Evolutionary conservation across 30 jellyfish, hydroid and myxozoan genomes (phyloP).

Genomic region (Mastigias papua): DNA sequence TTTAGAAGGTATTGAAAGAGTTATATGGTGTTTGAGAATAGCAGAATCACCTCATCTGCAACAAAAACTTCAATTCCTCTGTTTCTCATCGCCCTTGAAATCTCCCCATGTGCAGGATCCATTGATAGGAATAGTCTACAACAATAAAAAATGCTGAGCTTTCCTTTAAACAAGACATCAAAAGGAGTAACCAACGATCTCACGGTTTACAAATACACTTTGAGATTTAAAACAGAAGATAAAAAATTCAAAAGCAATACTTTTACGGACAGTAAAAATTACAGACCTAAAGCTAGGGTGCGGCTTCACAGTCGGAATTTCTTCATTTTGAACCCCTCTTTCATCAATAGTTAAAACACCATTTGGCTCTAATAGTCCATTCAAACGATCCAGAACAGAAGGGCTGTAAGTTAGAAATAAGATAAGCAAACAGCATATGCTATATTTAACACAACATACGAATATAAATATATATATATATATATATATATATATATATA

Average conservation of each 20-base stretch:
- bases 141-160: neutral
- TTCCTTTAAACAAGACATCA: neutral
- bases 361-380: slow-evolving; percentile 94
- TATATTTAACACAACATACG: too few relatives aligned
- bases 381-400: slow-evolving; percentile 93
- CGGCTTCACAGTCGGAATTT: slow-evolving; percentile 81
- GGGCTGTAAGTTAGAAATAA: slow-evolving; percentile 72
- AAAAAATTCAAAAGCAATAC: neutral
- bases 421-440: too few relatives aligned
- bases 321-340: slow-evolving; percentile 89
- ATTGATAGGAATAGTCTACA: slow-evolving; percentile 79
- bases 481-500: too few relatives aligned
- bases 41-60: slow-evolving; percentile 78
- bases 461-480: too few relatives aligned
- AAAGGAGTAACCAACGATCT: too few relatives aligned
- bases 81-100: slow-evolving; percentile 97
- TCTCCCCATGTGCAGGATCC: slow-evolving; percentile 95
- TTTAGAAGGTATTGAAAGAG: neutral
- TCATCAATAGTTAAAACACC: slow-evolving; percentile 94
- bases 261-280: too few relatives aligned
- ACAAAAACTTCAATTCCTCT: slow-evolving; percentile 93
- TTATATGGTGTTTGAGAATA: neutral
- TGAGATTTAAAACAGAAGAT: neutral
- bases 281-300: slow-evolving; percentile 90
- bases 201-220: neutral